A percentile compares a stretch with the other conserved stretches of the same genome.
phyloP scores from a whole-genome alignment of 2,797 vertebrate species.

The Chelon labrosus region DNA sequence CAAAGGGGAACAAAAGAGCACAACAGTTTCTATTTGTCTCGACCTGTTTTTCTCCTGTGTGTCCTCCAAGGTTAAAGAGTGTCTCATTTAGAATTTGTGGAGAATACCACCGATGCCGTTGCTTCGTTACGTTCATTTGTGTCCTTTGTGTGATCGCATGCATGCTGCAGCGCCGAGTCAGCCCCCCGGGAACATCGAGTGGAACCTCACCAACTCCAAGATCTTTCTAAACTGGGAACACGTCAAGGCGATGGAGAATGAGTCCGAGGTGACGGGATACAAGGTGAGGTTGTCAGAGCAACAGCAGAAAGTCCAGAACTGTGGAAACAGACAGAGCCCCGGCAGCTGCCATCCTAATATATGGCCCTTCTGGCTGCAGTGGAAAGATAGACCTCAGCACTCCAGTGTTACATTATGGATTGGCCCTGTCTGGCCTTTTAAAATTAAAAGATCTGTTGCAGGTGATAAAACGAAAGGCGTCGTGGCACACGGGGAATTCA shows the following conservation, averaged over 20 bases:
- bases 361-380: slow-evolving; percentile 63
- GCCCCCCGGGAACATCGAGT: slow-evolving; percentile 89
- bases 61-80: slow-evolving; percentile 2
- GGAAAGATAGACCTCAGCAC: slow-evolving; percentile 68
- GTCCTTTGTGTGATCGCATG: slow-evolving; percentile 50
- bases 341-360: slow-evolving; percentile 69
- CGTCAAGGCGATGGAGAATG: slow-evolving; percentile 91
- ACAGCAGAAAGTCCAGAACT: slow-evolving; percentile 48
- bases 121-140: slow-evolving; percentile 45
- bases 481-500: slow-evolving; percentile 34
- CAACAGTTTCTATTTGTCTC: slow-evolving; percentile 20
- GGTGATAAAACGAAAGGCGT: slow-evolving; percentile 71
- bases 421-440: slow-evolving; percentile 73
- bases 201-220: slow-evolving; percentile 91
- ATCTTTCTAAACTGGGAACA: slow-evolving; percentile 92
- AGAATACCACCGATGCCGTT: slow-evolving; percentile 14
- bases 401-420: slow-evolving; percentile 71
- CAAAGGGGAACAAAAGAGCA: slow-evolving; percentile 18
- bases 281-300: slow-evolving; percentile 85
- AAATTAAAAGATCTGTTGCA: slow-evolving; percentile 79
- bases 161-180: slow-evolving; percentile 88
- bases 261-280: slow-evolving; percentile 92
- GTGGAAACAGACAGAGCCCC: slow-evolving; percentile 65
- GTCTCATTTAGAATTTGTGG: slow-evolving; percentile 16
- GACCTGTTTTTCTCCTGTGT: slow-evolving; percentile 3